Evolutionary conservation across 64 coral and sea anemone genomes (phyloP), one percentile per base, ranked within the genome.

Genomic region (Montipora foliosa): DNA sequence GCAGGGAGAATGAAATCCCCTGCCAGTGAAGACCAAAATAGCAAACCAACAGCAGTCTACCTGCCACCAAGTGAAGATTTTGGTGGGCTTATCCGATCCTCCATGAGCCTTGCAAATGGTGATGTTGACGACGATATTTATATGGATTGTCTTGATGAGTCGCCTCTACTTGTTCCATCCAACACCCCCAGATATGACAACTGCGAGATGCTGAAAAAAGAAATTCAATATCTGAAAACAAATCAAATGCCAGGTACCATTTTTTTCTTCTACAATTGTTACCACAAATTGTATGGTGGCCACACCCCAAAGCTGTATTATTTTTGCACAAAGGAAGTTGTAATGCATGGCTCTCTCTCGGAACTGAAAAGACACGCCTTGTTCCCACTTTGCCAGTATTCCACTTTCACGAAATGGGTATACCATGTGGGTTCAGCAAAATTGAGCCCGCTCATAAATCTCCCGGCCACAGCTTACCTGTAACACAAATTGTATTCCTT

Each of bases 161-260:
- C 62, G 12, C 62, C 16, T 67, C 62, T 4, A 55, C 52, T 55
- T 55, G 52, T 55, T 55, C 0, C 52, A 55, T 4, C 52, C 52
- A 55, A 55, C 52, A 55, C 52, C 52, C 52, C 52, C 52, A 55
- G 52, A 74, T 74, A 0, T 74, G 70, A 14, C 19, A 74, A 74
- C 19, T 74, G 70, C 70, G 70, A 19, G 70, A 19, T 74, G 70
- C 70, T 74, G 70, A 74, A 74, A 74, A 74, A 19, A 19, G 70
- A 74, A 74, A 74, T 74, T 74, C 14, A 74, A 74, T 14, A 13
- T 19, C 70, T 74, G 17, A 74, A 74, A 74, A 13, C 13, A 74
- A 74, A 74, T 19, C 70, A 74, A 74, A 74, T 74, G 17, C 70
- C 70, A 74, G 70, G 70, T 74, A 74, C 17, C 70, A 74, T 55